phyloP scores from a whole-genome alignment of 2,113 vertebrate genomes.

The Agelaius tricolor region DNA sequence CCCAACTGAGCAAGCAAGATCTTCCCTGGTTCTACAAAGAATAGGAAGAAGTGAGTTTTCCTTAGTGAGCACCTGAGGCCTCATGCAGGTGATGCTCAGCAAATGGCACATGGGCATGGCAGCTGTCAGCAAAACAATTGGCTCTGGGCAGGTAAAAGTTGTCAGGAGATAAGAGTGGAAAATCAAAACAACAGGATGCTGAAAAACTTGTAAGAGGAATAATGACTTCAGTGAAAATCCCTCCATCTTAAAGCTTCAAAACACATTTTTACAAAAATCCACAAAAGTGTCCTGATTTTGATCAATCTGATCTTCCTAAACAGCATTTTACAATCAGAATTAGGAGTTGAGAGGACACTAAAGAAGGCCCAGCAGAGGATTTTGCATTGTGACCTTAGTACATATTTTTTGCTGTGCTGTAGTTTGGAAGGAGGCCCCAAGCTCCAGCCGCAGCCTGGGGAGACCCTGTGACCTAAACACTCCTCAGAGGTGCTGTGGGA shows the following conservation, averaged over 20 bases:
- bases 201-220: not conserved
- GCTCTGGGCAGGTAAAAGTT: not conserved
- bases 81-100: not conserved
- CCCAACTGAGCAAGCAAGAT: not conserved
- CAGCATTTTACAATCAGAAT: not conserved
- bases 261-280: not conserved
- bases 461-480: not conserved
- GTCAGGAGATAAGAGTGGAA: not conserved
- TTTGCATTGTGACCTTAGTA: not conserved
- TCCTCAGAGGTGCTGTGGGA: not conserved
- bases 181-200: not conserved
- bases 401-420: not conserved
- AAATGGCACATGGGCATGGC: not conserved
- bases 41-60: not conserved
- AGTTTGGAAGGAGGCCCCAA: too few species aligned
- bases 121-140: not conserved
- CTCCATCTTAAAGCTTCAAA: not conserved
- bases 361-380: not conserved
- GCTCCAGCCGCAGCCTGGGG: not conserved
- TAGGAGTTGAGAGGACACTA: not conserved
- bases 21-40: not conserved
- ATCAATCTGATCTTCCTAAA: not conserved
- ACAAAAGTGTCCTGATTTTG: not conserved
- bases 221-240: not conserved
- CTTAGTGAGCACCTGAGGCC: not conserved